Conservation (phyloP, 2,113 vertebrate species). For the Pterocles burchelli region DNA sequence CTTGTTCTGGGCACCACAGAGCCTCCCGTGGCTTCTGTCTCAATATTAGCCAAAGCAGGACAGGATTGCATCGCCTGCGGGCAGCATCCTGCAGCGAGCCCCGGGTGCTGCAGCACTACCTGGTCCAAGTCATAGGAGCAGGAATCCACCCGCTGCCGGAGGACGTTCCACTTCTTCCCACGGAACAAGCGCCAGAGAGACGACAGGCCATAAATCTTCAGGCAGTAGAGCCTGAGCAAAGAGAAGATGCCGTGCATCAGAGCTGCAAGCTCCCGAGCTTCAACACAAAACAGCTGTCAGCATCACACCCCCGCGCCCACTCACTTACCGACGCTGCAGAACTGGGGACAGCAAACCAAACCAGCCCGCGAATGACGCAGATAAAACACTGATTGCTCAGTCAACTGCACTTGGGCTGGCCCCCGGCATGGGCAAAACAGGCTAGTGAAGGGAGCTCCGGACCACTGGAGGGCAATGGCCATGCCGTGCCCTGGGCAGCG, state of each 20-base stretch:
- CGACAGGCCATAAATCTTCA: slow-evolving; percentile 93
- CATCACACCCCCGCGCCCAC: background rate
- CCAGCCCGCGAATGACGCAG: background rate
- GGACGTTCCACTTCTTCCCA: slow-evolving; percentile 98
- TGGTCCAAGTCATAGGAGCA: slow-evolving; percentile 98
- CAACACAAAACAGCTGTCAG: background rate
- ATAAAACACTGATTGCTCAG: background rate
- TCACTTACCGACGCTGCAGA: fast-evolving
- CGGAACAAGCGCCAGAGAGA: slow-evolving; percentile 97
- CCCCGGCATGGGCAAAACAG: background rate
- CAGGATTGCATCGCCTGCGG: fast-evolving
- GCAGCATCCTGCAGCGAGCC: background rate
- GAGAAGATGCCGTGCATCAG: background rate
- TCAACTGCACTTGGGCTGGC: background rate
- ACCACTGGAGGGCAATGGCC: background rate
- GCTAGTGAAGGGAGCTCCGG: background rate
- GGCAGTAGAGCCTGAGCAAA: slow-evolving; percentile 86
- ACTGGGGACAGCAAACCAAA: background rate
- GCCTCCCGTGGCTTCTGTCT: background rate
- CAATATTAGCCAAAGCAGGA: background rate
- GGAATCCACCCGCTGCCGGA: slow-evolving; percentile 94
- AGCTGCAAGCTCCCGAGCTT: background rate
- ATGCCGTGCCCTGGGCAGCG: fast-evolving
- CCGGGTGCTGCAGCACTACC: slow-evolving; percentile 65
- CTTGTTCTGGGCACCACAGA: background rate